These are phyloP conservation scores for Coecobrya sp. DNA, from an alignment of 2,888 invertebrate genomes.

Conservation along the genomic window DNA sequence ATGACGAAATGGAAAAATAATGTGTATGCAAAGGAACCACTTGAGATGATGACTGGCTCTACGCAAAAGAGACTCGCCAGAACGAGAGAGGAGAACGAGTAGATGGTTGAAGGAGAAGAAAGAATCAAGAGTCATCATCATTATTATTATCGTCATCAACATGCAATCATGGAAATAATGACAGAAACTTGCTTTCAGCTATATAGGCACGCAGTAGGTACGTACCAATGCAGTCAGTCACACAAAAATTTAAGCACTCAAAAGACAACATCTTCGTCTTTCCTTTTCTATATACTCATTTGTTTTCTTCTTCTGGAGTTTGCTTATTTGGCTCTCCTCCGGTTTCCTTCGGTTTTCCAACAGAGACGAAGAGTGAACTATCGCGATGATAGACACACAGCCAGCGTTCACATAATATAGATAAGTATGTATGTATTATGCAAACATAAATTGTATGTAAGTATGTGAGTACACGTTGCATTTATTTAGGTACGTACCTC, in stretches of 20 bases:
- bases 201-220: neutral
- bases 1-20: slow-evolving; percentile 50
- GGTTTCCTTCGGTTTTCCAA: slow-evolving; percentile 10
- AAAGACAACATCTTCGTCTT: slow-evolving; percentile 23
- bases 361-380: slow-evolving; percentile 1
- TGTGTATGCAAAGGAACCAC: slow-evolving; percentile 54
- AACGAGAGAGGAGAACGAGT: neutral
- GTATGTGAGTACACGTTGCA: slow-evolving; percentile 30
- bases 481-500: neutral
- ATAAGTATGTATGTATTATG: neutral
- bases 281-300: neutral
- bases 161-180: slow-evolving; percentile 85
- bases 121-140: slow-evolving; percentile 75
- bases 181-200: slow-evolving; percentile 78
- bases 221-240: slow-evolving; percentile 16
- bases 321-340: slow-evolving; percentile 45
- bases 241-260: slow-evolving; percentile 33
- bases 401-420: neutral
- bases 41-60: slow-evolving; percentile 48
- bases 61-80: neutral
- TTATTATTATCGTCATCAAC: slow-evolving; percentile 79
- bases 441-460: slow-evolving; percentile 16
- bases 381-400: slow-evolving; percentile 22
- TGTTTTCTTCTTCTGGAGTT: slow-evolving; percentile 8
- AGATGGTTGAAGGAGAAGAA: slow-evolving; percentile 62